Base-by-base conservation (phyloP, 92 coral and sea anemone species). In the Paragorgia papillata region DNA sequence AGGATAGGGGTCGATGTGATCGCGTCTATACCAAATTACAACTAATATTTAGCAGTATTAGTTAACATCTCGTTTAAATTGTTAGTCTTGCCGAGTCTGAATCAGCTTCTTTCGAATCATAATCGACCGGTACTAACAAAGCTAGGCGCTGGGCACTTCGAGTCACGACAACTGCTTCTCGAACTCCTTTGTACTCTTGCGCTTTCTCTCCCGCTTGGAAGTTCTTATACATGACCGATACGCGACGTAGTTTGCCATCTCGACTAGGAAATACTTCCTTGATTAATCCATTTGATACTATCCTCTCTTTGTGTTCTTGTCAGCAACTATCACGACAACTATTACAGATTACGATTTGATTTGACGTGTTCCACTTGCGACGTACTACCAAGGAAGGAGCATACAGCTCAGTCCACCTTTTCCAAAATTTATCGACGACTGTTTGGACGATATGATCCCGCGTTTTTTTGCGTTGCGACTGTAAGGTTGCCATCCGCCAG, bases 341-440 rank as follows among this genome's bases (percentile, higher is more conserved):
- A 58, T 69, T 30, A 74, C 35, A 77, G 37, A 60, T 77, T 83
- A 18, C 87, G n/a, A n/a, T n/a, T n/a, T n/a, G 59, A 62, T n/a
- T 1, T 29, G 81, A 57, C 0, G 86, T 80, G 51, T 79, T 55
- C 75, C 57, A 40, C 68, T 88, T 88, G 20, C 67, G 44, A 17
- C 68, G 86, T 5, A 80, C 70, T 22, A 79, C 49, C 33, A 82
- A 54, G 13, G 69, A 49, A 9, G 92, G 85, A 12, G 89, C 89
- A 43, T 82, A 85, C 26, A 89, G 67, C 89, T 89, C 92, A 21
- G 80, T 85, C 88, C 89, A 89, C 12, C 32, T 65, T 59, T 82
- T 82, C 85, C 86, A 89, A 73, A 89, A 85, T 33, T 85, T 83
- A 26, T 81, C 77, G 12, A 86, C 81, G 35, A 88, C 62, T 3